A percentile compares a stretch with the other conserved stretches of the same genome.
These are phyloP conservation scores for Paracyclopina nana DNA, from an alignment of 1,140 invertebrate genomes.

Conservation along the genomic window DNA sequence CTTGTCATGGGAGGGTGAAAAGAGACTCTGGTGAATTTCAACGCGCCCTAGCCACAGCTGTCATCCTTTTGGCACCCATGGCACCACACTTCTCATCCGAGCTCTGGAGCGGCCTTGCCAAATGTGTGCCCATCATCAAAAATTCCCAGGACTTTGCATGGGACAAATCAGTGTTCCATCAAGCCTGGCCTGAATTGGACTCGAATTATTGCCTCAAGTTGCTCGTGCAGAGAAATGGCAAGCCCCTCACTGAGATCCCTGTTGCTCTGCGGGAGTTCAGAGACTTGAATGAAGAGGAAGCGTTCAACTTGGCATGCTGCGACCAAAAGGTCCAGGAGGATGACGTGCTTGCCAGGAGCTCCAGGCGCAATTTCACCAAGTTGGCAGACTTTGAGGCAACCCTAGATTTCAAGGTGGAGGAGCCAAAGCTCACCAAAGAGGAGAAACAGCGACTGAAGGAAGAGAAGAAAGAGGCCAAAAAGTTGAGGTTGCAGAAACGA, in stretches of 20 bases:
- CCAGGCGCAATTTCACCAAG: neutral
- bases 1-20: constrained; percentile 35
- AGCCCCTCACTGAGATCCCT: neutral
- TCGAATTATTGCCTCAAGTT: constrained; percentile 41
- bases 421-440: no score
- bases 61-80: constrained; percentile 66
- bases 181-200: constrained; percentile 59
- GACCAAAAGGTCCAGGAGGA: neutral
- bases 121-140: constrained; percentile 8
- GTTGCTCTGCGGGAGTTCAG: neutral
- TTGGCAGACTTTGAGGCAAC: neutral
- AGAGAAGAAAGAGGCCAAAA: no score
- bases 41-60: constrained; percentile 45
- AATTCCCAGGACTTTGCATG: constrained; percentile 5
- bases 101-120: constrained; percentile 53
- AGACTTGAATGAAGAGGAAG: neutral
- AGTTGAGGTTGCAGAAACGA: no score
- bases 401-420: neutral
- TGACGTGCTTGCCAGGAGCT: neutral
- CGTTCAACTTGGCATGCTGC: neutral
- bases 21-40: constrained; percentile 52
- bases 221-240: constrained; percentile 20
- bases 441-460: no score
- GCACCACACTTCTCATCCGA: constrained; percentile 75
- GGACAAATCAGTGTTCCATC: constrained; percentile 27